Percentiles rank a stretch among this genome's conserved stretches.
Evolutionary conservation across 2,797 vertebrate genomes (phyloP).

Genomic region (Carduelis carduelis): DNA sequence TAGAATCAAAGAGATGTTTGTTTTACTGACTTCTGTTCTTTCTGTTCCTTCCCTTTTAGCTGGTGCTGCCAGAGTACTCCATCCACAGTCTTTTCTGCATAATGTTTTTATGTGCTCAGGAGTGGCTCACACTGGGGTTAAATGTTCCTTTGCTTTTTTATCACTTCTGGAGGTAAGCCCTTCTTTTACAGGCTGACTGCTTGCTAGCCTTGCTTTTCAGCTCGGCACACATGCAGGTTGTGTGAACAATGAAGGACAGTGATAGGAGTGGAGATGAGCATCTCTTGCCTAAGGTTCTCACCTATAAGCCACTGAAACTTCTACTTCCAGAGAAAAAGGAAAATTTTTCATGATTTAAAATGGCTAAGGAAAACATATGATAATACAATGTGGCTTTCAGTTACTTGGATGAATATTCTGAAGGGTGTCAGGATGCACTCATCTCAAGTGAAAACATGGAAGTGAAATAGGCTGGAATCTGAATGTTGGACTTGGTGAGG

Average conservation of each 20-base stretch:
- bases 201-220: not conserved
- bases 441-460: not conserved
- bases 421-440: not conserved
- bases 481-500: not conserved
- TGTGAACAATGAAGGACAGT: not conserved
- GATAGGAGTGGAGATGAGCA: not conserved
- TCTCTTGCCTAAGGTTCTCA: not conserved
- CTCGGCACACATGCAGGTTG: not conserved
- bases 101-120: slow-evolving; percentile 97
- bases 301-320: not conserved
- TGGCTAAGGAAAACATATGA: not conserved
- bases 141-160: slow-evolving; percentile 96
- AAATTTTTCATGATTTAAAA: not conserved
- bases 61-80: slow-evolving; percentile 96
- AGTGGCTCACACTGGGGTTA: slow-evolving; percentile 95
- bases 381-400: not conserved
- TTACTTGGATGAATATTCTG: not conserved
- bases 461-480: not conserved
- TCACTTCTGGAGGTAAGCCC: slow-evolving; percentile 94
- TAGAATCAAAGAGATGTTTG: not conserved
- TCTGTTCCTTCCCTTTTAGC: slow-evolving; percentile 71
- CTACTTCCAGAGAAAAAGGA: not conserved
- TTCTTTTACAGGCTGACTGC: not conserved
- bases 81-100: slow-evolving; percentile 97
- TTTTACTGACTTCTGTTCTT: slow-evolving; percentile 1